These are phyloP conservation scores for Bucorvus abyssinicus DNA, from an alignment of 2,797 vertebrate species.

Conservation along the genomic window DNA sequence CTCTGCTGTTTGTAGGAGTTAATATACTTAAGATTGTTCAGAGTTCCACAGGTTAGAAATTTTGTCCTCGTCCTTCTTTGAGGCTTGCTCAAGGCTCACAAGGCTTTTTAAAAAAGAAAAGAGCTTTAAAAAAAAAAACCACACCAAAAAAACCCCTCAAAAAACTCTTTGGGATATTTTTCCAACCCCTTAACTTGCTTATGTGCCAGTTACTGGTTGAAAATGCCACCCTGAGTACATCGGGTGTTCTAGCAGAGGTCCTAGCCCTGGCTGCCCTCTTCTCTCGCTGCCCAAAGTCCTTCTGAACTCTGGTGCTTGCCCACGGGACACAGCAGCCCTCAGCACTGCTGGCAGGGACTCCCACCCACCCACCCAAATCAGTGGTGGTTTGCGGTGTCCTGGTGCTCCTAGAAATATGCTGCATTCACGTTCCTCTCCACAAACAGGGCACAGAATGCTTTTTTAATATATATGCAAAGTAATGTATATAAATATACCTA, in stretches of 20 bases:
- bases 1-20: not conserved
- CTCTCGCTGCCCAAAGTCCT: not conserved
- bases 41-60: not conserved
- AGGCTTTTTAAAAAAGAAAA: not conserved
- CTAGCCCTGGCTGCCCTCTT: not conserved
- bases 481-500: not conserved
- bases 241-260: not conserved
- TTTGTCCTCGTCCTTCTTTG: not conserved
- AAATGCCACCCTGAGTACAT: not conserved
- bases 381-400: not conserved
- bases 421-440: not conserved
- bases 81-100: not conserved
- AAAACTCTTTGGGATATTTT: not conserved
- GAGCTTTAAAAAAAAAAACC: not conserved
- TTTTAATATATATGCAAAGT: not conserved
- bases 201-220: not conserved
- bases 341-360: not conserved
- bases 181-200: not conserved
- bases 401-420: no score
- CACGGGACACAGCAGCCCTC: rapidly evolving
- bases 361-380: rapidly evolving
- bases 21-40: no score
- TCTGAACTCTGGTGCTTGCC: rapidly evolving
- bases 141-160: no score
- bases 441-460: not conserved